Percentiles rank a stretch among this genome's conserved stretches.
These are phyloP conservation scores for Cliona cf. orientalis DNA, from an alignment of 37 sponge, comb jelly and placozoan species.

Conservation along the genomic window DNA sequence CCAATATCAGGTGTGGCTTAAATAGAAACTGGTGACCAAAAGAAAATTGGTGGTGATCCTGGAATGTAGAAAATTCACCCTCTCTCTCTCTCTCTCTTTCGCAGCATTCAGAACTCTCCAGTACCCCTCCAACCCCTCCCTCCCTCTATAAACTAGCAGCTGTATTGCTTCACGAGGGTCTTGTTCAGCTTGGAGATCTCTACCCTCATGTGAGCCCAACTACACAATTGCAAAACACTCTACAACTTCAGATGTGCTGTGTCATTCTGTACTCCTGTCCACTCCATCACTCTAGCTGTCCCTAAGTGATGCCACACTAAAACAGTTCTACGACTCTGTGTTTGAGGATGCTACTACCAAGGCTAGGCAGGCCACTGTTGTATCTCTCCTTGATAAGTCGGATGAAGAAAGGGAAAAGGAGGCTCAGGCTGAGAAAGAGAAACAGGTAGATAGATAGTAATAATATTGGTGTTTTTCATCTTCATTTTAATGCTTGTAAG, in stretches of 20 bases:
- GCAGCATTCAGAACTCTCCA: conserved; percentile 10
- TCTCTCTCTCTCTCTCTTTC: not conserved
- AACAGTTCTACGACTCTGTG: conserved; percentile 51
- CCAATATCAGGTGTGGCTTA: conserved; percentile 61
- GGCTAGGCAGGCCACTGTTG: conserved; percentile 68
- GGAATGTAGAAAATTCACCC: not conserved
- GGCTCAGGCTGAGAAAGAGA: conserved; percentile 25
- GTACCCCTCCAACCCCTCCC: conserved; percentile 32
- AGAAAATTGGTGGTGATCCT: not conserved
- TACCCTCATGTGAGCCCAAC: conserved; percentile 77
- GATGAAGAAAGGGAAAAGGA: conserved; percentile 57
- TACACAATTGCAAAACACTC: not conserved
- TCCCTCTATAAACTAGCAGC: conserved; percentile 85
- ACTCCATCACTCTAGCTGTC: conserved; percentile 38
- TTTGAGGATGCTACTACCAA: conserved; percentile 56
- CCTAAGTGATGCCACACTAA: conserved; percentile 44
- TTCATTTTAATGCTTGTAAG: not conserved
- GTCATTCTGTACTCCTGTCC: not conserved
- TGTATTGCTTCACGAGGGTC: conserved; percentile 71
- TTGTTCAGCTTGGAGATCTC: conserved; percentile 73
- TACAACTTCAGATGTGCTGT: not conserved
- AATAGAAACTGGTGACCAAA: not conserved
- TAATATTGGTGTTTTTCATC: not conserved
- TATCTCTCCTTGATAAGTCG: conserved; percentile 61
- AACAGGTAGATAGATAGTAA: conserved; percentile 18